Evolutionary conservation across 2,113 vertebrate genomes (phyloP).

Genomic region (Eleginops maclovinus): DNA sequence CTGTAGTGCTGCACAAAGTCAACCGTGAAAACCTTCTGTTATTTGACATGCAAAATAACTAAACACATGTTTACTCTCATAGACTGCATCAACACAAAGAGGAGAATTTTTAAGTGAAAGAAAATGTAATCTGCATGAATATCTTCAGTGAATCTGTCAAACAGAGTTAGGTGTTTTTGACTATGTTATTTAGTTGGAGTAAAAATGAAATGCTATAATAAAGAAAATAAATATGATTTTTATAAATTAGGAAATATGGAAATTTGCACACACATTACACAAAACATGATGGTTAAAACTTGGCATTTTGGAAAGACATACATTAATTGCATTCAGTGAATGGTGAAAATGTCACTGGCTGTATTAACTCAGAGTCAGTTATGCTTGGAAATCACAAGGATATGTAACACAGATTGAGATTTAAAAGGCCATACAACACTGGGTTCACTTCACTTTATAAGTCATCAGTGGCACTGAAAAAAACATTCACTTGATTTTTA

Average conservation of each 20-base stretch:
- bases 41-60: conserved; percentile 67
- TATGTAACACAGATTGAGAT: conserved; percentile 51
- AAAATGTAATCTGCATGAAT: conserved; percentile 28
- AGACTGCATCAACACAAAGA: conserved; percentile 21
- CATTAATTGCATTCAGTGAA: conserved; percentile 69
- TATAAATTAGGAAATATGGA: not conserved
- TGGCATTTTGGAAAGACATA: conserved; percentile 62
- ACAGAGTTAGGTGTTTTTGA: conserved; percentile 7
- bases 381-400: conserved; percentile 54
- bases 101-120: conserved; percentile 7
- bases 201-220: not conserved
- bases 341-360: conserved; percentile 80
- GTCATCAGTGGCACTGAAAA: conserved; percentile 14
- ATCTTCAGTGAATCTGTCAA: conserved; percentile 50
- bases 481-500: conserved; percentile 21
- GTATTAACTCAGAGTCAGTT: conserved; percentile 60
- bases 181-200: not conserved
- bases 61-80: conserved; percentile 75
- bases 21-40: conserved; percentile 62
- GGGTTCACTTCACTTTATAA: conserved; percentile 28
- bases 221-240: no score
- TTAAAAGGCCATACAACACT: conserved; percentile 52
- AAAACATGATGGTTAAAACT: conserved; percentile 26
- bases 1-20: conserved; percentile 56
- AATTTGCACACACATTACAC: conserved; percentile 19